Evolutionary conservation across 1,140 invertebrate species (phyloP), one percentile per base, ranked within the genome.

Genomic region (Whitmania pigra): DNA sequence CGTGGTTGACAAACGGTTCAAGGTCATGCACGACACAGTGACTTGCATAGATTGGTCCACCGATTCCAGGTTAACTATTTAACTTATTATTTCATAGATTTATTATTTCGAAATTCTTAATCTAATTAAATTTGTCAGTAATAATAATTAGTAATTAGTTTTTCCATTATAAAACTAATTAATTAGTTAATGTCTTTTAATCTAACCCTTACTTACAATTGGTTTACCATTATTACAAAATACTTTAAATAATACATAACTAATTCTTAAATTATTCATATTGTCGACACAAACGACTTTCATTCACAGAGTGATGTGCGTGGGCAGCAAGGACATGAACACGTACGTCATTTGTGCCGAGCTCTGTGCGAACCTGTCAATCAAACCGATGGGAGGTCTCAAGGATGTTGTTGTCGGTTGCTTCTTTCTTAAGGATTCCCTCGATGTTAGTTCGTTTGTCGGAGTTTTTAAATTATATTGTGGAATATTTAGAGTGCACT

Each of bases 31-130:
- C 74, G 90, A 93, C 82, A 88, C 92, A 73, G 88, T 90, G 0
- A 89, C 89, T 0, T 93, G 87, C 79, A 76, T 97, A 25, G 88
- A 92, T 80, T 97, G 94, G 94, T 93, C 92, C 0, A 86, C 85
- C 57, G 93, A 97, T 82, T 96, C 93, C 0, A 89, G 80, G 86
- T 87, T 76, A 77, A 75, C 73, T 63, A 25, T 20, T 74, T 68
- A 20, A 29, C 27, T 55, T 55, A 70, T 31, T n/a, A 15, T 22
- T 31, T 67, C 40, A 4, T 43, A 31, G 0, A 9, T 74, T 76
- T 25, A 4, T n/a, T n/a, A 57, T 57, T 22, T 20, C 69, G 70
- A 69, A 22, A 31, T 4, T 76, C 6, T 22, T 36, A 20, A 11
- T 3, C 71, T 70, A 18, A 1, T 69, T 76, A 53, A 13, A 20